A percentile compares a stretch with the other conserved stretches of the same genome.
phyloP scores from a whole-genome alignment of 2,888 invertebrate genomes.

The Orchesellides sinensis region DNA sequence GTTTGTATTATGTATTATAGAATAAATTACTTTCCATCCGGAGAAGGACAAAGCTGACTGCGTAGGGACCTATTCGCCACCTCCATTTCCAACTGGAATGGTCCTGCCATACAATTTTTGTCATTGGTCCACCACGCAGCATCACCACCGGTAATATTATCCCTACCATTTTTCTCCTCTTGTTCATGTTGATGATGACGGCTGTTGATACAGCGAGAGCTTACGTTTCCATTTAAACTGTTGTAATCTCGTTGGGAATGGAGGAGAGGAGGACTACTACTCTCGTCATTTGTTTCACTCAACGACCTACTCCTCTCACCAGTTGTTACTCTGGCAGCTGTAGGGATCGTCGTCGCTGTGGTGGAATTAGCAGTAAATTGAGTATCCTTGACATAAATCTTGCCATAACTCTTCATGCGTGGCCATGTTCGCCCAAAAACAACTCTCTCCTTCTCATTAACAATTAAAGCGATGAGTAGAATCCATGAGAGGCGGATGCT shows the following conservation, averaged over 20 bases:
- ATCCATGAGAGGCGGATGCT: neutral
- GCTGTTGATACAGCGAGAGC: constrained; percentile 13
- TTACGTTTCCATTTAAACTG: constrained; percentile 36
- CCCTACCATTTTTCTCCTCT: constrained; percentile 2
- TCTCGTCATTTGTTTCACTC: constrained; percentile 43
- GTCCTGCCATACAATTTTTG: constrained; percentile 59
- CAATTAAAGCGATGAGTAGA: constrained; percentile 17
- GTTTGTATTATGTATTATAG: neutral
- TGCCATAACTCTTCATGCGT: constrained; percentile 26
- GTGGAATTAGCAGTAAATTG: neutral
- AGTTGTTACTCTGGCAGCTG: neutral
- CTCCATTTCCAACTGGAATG: constrained; percentile 50
- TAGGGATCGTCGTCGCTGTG: neutral
- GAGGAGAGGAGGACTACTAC: constrained; percentile 13
- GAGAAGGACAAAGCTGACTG: constrained; percentile 54
- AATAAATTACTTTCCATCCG: constrained; percentile 51
- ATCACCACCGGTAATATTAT: neutral
- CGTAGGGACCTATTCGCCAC: constrained; percentile 59
- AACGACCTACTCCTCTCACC: neutral
- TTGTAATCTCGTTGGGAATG: constrained; percentile 32
- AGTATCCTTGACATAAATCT: constrained; percentile 51
- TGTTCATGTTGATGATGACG: constrained; percentile 16
- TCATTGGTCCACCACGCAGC: constrained; percentile 33
- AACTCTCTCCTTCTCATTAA: constrained; percentile 31
- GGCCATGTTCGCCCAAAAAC: constrained; percentile 55